These are phyloP conservation scores for Melanotus villosus DNA, from an alignment of 2,888 invertebrate genomes.

Conservation along the genomic window DNA sequence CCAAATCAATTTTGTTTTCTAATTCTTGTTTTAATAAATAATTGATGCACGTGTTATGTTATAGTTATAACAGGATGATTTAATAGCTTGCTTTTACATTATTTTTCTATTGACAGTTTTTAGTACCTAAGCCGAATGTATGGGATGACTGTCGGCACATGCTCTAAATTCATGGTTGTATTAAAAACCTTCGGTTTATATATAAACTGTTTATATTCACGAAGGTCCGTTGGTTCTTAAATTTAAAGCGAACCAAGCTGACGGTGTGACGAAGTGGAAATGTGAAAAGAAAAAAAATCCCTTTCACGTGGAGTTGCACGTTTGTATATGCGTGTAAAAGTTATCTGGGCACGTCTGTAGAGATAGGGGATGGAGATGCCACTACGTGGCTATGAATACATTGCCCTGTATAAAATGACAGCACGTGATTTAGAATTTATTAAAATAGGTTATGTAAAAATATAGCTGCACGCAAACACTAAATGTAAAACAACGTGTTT, in stretches of 20 bases:
- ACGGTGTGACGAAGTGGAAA: neutral
- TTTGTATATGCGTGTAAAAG: slow-evolving; percentile 20
- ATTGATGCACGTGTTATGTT: no score
- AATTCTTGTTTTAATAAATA: no score
- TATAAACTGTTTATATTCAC: no score
- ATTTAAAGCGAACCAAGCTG: neutral
- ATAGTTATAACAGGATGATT: no score
- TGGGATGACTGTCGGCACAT: no score
- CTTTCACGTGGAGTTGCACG: neutral
- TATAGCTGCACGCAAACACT: neutral
- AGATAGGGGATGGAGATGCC: slow-evolving; percentile 7
- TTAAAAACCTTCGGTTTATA: no score
- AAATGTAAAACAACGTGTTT: no score
- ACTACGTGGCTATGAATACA: slow-evolving; percentile 25
- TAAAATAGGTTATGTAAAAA: slow-evolving; percentile 16
- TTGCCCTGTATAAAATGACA: slow-evolving; percentile 8
- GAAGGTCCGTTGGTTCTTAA: neutral
- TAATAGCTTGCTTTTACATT: no score
- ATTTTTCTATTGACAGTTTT: no score
- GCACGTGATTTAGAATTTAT: slow-evolving; percentile 26
- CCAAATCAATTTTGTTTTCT: no score
- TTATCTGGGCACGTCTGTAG: slow-evolving; percentile 5
- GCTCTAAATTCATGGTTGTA: no score
- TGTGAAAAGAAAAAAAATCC: neutral
- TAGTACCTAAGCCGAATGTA: no score